These are phyloP conservation scores for Scarus forsteni DNA, from an alignment of 2,797 vertebrate species.

Conservation along the genomic window DNA sequence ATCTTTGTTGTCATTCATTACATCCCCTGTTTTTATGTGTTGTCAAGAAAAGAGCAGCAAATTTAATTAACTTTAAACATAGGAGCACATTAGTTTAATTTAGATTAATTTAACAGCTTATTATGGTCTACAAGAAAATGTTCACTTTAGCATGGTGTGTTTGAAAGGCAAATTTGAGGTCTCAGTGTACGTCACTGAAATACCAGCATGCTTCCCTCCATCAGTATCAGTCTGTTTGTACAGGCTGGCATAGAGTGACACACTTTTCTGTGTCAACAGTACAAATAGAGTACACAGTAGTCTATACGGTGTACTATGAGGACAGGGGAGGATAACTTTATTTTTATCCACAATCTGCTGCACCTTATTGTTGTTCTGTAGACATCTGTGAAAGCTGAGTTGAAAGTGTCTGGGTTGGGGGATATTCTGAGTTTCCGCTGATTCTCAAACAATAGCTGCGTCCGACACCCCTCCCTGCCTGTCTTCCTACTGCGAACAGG, in stretches of 20 bases:
- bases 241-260: slow-evolving; percentile 12
- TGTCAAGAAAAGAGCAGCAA: neutral
- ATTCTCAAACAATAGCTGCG: slow-evolving; percentile 72
- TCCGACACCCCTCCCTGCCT: slow-evolving; percentile 64
- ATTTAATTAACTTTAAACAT: neutral
- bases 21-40: neutral
- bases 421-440: slow-evolving; percentile 50
- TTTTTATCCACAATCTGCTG: neutral
- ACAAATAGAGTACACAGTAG: neutral
- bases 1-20: neutral
- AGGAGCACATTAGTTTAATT: neutral
- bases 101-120: neutral
- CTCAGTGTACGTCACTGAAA: neutral
- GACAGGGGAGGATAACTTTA: neutral
- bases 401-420: slow-evolving; percentile 27
- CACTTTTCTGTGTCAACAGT: slow-evolving; percentile 27
- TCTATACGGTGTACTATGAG: neutral
- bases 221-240: slow-evolving; percentile 21
- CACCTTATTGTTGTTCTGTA: neutral
- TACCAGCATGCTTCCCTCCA: neutral
- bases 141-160: slow-evolving; percentile 59
- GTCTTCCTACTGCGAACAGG: slow-evolving; percentile 36
- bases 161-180: slow-evolving; percentile 74
- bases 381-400: neutral
- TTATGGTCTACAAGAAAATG: slow-evolving; percentile 1